Percentiles rank a stretch among this genome's conserved stretches.
Conservation (phyloP, 1,140 invertebrate genomes). For the Temnothorax nylanderi region DNA sequence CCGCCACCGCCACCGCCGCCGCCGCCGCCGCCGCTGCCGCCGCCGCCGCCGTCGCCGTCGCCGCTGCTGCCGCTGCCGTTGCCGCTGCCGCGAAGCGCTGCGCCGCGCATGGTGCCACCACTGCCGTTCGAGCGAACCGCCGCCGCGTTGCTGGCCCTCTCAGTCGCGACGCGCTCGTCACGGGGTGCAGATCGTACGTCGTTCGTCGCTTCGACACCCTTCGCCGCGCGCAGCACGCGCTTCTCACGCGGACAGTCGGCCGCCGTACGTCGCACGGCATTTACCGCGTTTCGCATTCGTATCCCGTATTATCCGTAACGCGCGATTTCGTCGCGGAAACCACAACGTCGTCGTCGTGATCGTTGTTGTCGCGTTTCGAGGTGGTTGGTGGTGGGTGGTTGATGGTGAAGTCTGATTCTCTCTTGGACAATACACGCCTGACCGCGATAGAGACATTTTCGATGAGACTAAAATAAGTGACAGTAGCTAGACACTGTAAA, state of each 20-base stretch:
- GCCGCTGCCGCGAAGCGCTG: conserved; percentile 53
- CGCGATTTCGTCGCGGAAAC: neutral
- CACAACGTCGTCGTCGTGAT: conserved; percentile 20
- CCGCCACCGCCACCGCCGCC: neutral
- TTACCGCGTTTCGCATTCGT: conserved; percentile 28
- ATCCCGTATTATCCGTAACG: conserved; percentile 11
- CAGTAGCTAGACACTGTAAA: neutral
- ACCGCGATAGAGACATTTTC: neutral
- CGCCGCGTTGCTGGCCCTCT: conserved; percentile 74
- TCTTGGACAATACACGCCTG: conserved; percentile 1
- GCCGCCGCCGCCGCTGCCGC: neutral
- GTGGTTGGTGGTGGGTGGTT: conserved; percentile 46
- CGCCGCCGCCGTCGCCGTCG: neutral
- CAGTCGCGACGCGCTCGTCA: conserved; percentile 86
- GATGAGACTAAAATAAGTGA: conserved; percentile 10
- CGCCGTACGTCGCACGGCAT: conserved; percentile 28
- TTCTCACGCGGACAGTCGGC: conserved; percentile 41
- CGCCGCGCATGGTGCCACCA: conserved; percentile 66
- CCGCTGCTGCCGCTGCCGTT: neutral
- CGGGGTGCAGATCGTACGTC: conserved; percentile 82
- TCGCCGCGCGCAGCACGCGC: conserved; percentile 64
- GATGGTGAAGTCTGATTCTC: conserved; percentile 36
- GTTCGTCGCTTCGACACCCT: conserved; percentile 68
- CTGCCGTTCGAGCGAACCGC: conserved; percentile 69
- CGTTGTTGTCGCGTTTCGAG: conserved; percentile 39